phyloP scores from a whole-genome alignment of 2,888 invertebrate species.

The Synanthedon vespiformis region DNA sequence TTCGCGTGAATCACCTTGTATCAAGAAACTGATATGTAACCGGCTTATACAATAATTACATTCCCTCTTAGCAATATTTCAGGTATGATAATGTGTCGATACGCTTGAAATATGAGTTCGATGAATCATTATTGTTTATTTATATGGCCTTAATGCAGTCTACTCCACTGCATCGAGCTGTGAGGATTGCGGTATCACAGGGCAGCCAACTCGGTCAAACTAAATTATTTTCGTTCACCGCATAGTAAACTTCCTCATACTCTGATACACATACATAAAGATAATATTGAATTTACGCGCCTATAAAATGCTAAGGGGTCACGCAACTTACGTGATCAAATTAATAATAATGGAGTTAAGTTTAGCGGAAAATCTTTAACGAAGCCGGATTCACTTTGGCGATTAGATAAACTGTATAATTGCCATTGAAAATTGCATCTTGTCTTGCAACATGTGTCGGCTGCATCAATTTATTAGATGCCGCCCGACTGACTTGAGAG shows the following conservation, averaged over 20 bases:
- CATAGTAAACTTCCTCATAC: slow-evolving; percentile 7
- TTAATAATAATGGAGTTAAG: slow-evolving; percentile 9
- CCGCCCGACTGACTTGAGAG: slow-evolving; percentile 24
- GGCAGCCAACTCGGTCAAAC: slow-evolving; percentile 50
- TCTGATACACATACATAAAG: too few species aligned
- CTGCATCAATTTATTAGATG: slow-evolving; percentile 42
- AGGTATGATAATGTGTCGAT: slow-evolving; percentile 26
- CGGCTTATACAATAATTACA: slow-evolving; percentile 17
- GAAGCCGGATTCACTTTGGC: slow-evolving; percentile 27
- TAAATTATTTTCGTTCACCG: slow-evolving; percentile 29
- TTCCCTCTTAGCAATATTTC: slow-evolving; percentile 17
- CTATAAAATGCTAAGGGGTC: too few species aligned
- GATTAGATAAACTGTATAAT: slow-evolving; percentile 40
- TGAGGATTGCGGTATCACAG: slow-evolving; percentile 30
- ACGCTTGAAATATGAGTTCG: slow-evolving; percentile 17
- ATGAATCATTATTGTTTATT: slow-evolving; percentile 26
- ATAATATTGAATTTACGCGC: too few species aligned
- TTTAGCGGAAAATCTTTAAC: slow-evolving; percentile 31
- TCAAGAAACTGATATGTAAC: slow-evolving; percentile 10
- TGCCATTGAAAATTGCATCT: slow-evolving; percentile 54
- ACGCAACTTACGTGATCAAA: not conserved
- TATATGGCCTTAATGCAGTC: slow-evolving; percentile 14
- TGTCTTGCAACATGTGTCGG: slow-evolving; percentile 33
- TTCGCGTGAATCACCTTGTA: slow-evolving; percentile 26
- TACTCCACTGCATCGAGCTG: slow-evolving; percentile 1